These are phyloP conservation scores for Plebejus melissa DNA, from an alignment of 2,888 invertebrate species.

Conservation along the genomic window DNA sequence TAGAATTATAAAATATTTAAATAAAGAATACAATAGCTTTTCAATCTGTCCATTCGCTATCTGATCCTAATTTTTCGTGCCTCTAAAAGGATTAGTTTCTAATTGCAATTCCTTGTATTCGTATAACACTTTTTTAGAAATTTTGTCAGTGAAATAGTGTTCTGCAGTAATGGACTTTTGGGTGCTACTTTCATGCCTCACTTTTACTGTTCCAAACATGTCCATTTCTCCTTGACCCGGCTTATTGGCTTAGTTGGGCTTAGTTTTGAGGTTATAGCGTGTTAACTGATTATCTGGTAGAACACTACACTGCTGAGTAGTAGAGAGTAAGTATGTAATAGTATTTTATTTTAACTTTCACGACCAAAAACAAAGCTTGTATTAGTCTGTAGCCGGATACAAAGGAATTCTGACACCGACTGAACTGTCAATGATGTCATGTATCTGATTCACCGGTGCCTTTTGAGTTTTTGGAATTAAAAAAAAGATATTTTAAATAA, in stretches of 20 bases:
- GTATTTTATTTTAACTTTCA: neutral
- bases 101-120: neutral
- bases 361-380: neutral
- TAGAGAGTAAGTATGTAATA: neutral
- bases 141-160: neutral
- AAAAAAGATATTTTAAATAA: neutral
- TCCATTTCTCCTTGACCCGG: constrained; percentile 8
- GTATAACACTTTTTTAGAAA: constrained; percentile 2
- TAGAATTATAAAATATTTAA: neutral
- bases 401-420: neutral
- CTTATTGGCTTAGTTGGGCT: neutral
- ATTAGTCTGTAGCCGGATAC: constrained; percentile 4
- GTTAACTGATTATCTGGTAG: neutral
- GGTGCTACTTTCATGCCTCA: constrained; percentile 2
- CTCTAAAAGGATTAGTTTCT: neutral
- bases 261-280: constrained; percentile 4
- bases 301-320: neutral
- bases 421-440: constrained; percentile 13
- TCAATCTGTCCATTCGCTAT: neutral
- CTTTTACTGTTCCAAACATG: neutral
- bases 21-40: neutral
- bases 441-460: neutral
- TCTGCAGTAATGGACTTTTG: neutral
- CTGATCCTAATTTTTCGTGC: neutral
- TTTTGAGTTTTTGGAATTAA: neutral